Percentiles rank a stretch among this genome's conserved stretches.
These are phyloP conservation scores for Odocoileus virginianus DNA, from an alignment of 2,113 vertebrate genomes.

Conservation along the genomic window DNA sequence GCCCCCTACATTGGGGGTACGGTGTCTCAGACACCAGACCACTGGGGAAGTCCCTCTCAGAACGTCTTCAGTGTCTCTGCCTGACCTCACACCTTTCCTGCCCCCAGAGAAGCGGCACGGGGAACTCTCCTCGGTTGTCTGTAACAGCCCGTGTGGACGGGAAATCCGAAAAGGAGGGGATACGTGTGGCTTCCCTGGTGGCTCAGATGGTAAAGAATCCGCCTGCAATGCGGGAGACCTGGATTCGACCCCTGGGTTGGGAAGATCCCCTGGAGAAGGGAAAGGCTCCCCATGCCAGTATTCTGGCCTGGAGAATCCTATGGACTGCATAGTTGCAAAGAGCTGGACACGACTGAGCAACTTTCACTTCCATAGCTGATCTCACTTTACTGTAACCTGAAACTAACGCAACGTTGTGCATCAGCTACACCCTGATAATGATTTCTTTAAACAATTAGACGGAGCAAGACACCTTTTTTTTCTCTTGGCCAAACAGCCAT, in stretches of 20 bases:
- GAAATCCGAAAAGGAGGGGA: not conserved
- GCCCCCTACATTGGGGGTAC: not conserved
- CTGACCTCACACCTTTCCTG: not conserved
- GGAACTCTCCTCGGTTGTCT: not conserved
- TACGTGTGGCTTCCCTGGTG: not conserved
- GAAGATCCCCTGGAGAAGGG: not conserved
- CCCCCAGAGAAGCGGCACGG: not conserved
- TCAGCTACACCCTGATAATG: not conserved
- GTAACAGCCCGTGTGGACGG: not conserved
- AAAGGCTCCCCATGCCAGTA: not conserved
- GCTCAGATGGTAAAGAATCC: not conserved
- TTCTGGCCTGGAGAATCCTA: not conserved
- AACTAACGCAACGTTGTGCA: not conserved
- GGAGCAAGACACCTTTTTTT: not conserved
- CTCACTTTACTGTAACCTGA: not conserved
- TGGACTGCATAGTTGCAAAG: not conserved
- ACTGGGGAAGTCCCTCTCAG: not conserved
- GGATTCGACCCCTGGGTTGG: not conserved
- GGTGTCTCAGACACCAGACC: not conserved
- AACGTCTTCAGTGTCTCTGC: not conserved
- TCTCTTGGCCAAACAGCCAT: not conserved
- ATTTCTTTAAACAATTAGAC: not conserved
- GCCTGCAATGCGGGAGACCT: not conserved
- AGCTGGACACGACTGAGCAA: fast-evolving
- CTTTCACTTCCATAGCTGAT: not conserved